These are phyloP conservation scores for Solenopsis fugax DNA, from an alignment of 1,140 invertebrate species.

Conservation along the genomic window DNA sequence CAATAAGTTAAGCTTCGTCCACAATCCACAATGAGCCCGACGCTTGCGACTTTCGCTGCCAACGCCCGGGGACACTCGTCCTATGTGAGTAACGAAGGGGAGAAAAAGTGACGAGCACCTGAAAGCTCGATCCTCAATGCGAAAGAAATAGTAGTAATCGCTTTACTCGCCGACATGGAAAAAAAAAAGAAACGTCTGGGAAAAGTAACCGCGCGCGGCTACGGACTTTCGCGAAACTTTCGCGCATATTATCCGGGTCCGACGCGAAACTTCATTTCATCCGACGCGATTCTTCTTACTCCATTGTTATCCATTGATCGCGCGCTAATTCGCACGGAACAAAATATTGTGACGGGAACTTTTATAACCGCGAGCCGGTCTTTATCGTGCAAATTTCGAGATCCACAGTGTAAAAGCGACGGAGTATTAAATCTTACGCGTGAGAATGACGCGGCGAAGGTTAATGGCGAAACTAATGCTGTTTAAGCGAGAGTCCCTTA, in stretches of 20 bases:
- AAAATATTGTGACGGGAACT: constrained; percentile 30
- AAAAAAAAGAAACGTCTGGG: not conserved
- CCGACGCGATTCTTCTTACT: constrained; percentile 13
- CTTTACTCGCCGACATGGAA: constrained; percentile 52
- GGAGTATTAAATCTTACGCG: constrained; percentile 18
- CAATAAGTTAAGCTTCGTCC: constrained; percentile 50
- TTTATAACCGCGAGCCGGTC: constrained; percentile 1
- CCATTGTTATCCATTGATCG: constrained; percentile 20
- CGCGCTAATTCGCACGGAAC: constrained; percentile 7
- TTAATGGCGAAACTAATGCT: constrained; percentile 21
- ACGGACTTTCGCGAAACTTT: constrained; percentile 24
- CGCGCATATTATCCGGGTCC: constrained; percentile 35
- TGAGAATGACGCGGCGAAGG: not conserved
- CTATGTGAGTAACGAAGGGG: not conserved
- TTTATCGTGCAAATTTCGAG: constrained; percentile 20
- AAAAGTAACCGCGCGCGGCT: not conserved
- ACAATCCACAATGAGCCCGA: constrained; percentile 39
- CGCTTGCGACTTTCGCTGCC: not conserved
- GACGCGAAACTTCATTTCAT: constrained; percentile 43
- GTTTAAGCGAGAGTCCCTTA: not conserved
- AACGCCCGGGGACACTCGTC: not conserved
- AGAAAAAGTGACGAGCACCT: not conserved
- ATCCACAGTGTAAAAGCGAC: not conserved
- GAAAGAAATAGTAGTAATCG: constrained; percentile 57
- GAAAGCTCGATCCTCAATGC: constrained; percentile 59